Percentiles rank a stretch among this genome's conserved stretches.
Evolutionary conservation across 2,113 vertebrate genomes (phyloP).

Genomic region (Oxyura jamaicensis): DNA sequence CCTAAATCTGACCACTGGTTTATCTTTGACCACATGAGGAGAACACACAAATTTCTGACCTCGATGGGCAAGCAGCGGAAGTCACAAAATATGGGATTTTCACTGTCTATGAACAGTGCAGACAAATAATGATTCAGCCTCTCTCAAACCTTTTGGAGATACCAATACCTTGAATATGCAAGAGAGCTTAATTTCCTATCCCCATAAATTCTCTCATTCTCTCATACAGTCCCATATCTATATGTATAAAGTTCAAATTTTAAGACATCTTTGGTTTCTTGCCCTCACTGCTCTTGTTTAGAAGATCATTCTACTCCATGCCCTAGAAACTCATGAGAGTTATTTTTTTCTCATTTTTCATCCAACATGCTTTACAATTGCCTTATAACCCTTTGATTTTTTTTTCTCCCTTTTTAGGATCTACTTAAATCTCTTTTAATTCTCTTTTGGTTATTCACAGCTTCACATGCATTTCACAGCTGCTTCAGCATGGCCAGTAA

Average conservation of each 20-base stretch:
- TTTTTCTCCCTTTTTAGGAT: background rate
- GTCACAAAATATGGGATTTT: background rate
- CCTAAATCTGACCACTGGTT: background rate
- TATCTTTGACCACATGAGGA: background rate
- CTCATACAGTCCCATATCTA: background rate
- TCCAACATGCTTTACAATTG: background rate
- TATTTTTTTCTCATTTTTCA: background rate
- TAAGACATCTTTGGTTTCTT: background rate
- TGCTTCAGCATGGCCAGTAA: background rate
- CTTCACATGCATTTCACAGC: background rate
- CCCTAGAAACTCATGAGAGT: background rate
- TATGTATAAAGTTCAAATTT: background rate
- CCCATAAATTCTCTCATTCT: background rate
- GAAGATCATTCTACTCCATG: background rate
- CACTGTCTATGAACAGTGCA: background rate
- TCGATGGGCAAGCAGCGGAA: background rate
- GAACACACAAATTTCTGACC: background rate
- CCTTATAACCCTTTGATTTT: background rate
- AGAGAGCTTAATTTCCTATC: background rate
- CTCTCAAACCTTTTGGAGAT: background rate
- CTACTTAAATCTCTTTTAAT: background rate
- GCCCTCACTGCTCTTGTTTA: background rate
- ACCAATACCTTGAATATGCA: background rate
- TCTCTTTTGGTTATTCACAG: background rate
- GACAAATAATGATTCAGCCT: background rate